phyloP scores from a whole-genome alignment of 2,113 vertebrate genomes.

The Panthera leo region DNA sequence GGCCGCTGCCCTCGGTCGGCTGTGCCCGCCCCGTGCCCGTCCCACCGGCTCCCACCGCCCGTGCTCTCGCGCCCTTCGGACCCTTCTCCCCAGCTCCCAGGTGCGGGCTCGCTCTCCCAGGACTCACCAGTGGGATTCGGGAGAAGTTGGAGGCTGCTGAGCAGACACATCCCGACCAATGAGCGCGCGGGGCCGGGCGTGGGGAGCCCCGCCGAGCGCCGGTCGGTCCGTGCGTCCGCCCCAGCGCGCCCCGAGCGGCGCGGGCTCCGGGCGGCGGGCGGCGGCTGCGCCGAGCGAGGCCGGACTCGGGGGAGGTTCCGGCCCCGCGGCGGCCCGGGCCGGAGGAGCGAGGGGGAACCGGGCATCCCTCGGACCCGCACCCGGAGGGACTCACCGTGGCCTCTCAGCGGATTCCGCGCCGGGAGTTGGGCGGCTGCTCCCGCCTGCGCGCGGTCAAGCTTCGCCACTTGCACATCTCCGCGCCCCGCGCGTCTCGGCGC shows the following conservation, averaged over 20 bases:
- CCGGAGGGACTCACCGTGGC: slow-evolving; percentile 55
- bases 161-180: slow-evolving; percentile 59
- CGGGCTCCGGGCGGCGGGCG: not conserved
- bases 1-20: not conserved
- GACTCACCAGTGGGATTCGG: slow-evolving; percentile 59
- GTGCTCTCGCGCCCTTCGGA: not conserved
- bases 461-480: slow-evolving; percentile 66
- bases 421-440: slow-evolving; percentile 44
- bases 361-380: slow-evolving; percentile 35
- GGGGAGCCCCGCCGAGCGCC: not conserved
- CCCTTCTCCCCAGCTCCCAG: not conserved
- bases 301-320: not conserved
- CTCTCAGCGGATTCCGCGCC: slow-evolving; percentile 20
- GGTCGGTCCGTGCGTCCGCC: not conserved
- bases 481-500: slow-evolving; percentile 56
- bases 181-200: slow-evolving; percentile 48
- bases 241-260: not conserved
- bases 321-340: not conserved
- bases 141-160: slow-evolving; percentile 69
- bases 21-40: not conserved
- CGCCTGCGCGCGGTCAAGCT: slow-evolving; percentile 55
- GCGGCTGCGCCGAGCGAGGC: not conserved
- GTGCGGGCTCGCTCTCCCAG: slow-evolving; percentile 17
- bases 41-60: not conserved
- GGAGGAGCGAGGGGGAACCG: not conserved